Conservation (phyloP, 2,113 vertebrate genomes). For the Fregata magnificens region DNA sequence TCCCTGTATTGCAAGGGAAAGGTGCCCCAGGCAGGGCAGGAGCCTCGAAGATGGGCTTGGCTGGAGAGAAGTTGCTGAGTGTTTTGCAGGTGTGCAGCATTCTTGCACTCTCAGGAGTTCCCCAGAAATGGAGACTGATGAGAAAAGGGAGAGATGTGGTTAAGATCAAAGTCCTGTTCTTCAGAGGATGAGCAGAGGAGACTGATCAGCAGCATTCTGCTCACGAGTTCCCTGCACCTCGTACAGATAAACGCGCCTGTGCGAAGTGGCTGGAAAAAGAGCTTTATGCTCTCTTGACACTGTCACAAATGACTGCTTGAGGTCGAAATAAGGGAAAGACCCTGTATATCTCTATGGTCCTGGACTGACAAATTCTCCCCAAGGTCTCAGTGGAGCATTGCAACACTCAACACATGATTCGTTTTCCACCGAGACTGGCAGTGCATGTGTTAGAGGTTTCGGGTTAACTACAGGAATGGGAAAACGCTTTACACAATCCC, state of each 20-base stretch:
- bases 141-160: background rate
- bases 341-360: background rate
- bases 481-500: background rate
- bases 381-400: background rate
- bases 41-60: background rate
- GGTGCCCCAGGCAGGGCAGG: background rate
- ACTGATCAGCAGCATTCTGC: fast-evolving
- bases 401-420: background rate
- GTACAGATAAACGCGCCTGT: fast-evolving
- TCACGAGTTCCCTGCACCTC: background rate
- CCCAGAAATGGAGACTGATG: background rate
- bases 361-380: background rate
- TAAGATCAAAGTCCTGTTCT: background rate
- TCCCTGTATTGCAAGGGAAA: background rate
- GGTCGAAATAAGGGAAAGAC: background rate
- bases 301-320: background rate
- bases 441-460: background rate
- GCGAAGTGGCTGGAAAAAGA: background rate
- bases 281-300: background rate
- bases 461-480: background rate
- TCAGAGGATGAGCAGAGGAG: background rate
- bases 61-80: background rate
- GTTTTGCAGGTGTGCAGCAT: background rate
- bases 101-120: background rate
- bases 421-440: background rate